Evolutionary conservation across 1,140 invertebrate species (phyloP).

Genomic region (Dendroctonus valens): DNA sequence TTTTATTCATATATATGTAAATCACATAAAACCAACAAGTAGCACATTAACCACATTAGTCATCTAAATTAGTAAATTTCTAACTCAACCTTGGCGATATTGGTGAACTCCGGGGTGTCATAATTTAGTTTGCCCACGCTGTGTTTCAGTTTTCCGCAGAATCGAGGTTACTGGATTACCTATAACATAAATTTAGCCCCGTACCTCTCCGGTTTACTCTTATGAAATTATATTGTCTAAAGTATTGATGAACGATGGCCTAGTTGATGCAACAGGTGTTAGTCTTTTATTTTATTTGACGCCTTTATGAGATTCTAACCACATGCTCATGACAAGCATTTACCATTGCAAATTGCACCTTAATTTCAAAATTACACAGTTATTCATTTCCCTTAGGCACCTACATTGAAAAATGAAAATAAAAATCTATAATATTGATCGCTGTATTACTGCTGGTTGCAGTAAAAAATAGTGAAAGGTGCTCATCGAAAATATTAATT

Average conservation of each 20-base stretch:
- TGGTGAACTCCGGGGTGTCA: slow-evolving; percentile 26
- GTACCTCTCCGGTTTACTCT: slow-evolving; percentile 23
- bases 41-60: slow-evolving; percentile 13
- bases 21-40: no score
- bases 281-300: slow-evolving; percentile 4
- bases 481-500: no score
- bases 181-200: slow-evolving; percentile 25
- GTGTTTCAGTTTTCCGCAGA: slow-evolving; percentile 25
- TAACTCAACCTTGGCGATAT: slow-evolving; percentile 23
- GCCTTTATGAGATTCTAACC: no score
- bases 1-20: no score
- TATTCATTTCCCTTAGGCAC: no score
- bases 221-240: slow-evolving; percentile 30
- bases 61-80: slow-evolving; percentile 21
- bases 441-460: no score
- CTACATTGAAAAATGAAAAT: no score
- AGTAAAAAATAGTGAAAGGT: no score
- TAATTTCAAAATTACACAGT: no score
- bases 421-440: no score
- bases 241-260: slow-evolving; percentile 25
- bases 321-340: no score
- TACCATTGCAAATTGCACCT: no score
- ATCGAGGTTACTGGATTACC: slow-evolving; percentile 25
- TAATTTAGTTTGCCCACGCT: slow-evolving; percentile 29
- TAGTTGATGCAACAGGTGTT: slow-evolving; percentile 19